Base-by-base conservation (phyloP, 1,140 invertebrate genomes). In the Drosophila pectinifera region DNA sequence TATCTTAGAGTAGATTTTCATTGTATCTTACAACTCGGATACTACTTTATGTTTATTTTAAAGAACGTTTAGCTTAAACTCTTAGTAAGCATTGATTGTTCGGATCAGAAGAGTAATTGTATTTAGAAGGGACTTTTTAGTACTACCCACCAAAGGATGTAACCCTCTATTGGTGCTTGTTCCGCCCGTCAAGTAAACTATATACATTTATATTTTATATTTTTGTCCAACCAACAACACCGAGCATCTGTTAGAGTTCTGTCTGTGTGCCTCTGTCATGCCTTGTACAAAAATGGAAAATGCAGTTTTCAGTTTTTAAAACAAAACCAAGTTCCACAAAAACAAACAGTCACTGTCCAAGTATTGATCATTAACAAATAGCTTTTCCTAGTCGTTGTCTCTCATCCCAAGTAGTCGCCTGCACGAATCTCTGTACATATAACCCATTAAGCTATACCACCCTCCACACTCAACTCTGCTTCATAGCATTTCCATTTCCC, bases 131-230 rank as follows among this genome's bases (percentile, higher is more conserved):
- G 36, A 85, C 42, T 46, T 68, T 49, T 75, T 80, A 84, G 59
- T 85, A 49, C 59, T 48, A 54, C 63, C 69, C 75, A 45, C 69
- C 73, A 55, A 86, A 85, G 90, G 90, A 91, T 90, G 70, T 85
- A 73, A 80, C 91, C 91, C 91, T 92, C 91, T 92, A 92, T 92
- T 92, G 86, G 91, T 92, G 90, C 91, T 92, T 92, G 91, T 88
- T 92, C 81, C 91, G 91, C 91, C 91, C 91, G 81, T 80, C 90
- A 92, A 90, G 81, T 86, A 91, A 84, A 90, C 64, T 68, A 69
- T 70, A 72, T 39, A 48, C 45, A 53, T 46, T 41, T 34, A 34
- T 42, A 49, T 48, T 48, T 34, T 42, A 49, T 48, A 49, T 34
- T 31, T 67, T 67, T n/a, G 31, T 67, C 42, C 34, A 62, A 62